Evolutionary conservation across 2,113 vertebrate species (phyloP).

Genomic region (Sardina pilchardus): DNA sequence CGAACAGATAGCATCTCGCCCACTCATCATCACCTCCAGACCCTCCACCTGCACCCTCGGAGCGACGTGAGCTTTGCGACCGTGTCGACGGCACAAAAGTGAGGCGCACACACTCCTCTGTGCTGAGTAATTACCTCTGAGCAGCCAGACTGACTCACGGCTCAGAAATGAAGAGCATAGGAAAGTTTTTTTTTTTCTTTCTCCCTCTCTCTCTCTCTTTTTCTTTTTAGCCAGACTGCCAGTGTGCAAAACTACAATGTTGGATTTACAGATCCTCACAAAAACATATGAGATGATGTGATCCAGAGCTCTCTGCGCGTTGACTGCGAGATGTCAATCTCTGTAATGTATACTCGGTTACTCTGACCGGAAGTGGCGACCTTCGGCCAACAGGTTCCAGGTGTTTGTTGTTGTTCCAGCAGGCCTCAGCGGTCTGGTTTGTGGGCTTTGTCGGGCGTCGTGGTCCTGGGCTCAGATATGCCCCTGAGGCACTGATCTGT

Average conservation of each 20-base stretch:
- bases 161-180: background rate
- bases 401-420: background rate
- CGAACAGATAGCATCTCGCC: conserved; percentile 34
- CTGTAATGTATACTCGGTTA: background rate
- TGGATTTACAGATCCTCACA: background rate
- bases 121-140: background rate
- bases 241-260: background rate
- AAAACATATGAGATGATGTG: background rate
- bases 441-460: background rate
- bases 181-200: background rate
- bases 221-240: background rate
- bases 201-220: too few species aligned
- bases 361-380: background rate
- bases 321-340: background rate
- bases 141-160: background rate
- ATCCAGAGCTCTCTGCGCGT: background rate
- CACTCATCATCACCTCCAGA: conserved; percentile 29
- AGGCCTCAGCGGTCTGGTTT: background rate
- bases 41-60: background rate
- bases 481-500: conserved; percentile 10
- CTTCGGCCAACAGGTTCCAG: background rate
- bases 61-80: background rate
- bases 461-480: background rate
- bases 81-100: background rate
- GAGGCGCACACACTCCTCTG: background rate